Evolutionary conservation across 2,888 invertebrate genomes (phyloP).

Genomic region (Torymus tubicola): DNA sequence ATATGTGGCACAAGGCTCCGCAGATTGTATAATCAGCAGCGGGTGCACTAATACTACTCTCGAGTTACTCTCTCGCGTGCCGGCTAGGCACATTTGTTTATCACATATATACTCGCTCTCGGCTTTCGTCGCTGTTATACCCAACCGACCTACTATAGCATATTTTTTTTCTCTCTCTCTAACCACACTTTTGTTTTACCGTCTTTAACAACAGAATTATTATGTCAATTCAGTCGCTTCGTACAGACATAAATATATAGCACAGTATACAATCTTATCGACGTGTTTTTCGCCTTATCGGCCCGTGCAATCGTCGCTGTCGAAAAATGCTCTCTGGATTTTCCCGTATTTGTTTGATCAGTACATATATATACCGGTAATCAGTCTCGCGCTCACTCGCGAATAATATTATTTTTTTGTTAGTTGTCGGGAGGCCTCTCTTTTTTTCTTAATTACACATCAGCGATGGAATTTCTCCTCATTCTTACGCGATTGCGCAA

Average conservation of each 20-base stretch:
- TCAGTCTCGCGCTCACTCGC: neutral
- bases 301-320: neutral
- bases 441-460: too few species aligned
- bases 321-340: constrained; percentile 1
- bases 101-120: neutral
- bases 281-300: constrained; percentile 22
- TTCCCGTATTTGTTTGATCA: constrained; percentile 4
- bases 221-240: neutral
- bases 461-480: too few species aligned
- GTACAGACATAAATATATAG: too few species aligned
- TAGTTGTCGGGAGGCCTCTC: too few species aligned
- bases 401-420: too few species aligned
- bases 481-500: too few species aligned
- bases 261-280: constrained; percentile 10
- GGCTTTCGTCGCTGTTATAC: neutral
- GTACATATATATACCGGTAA: neutral
- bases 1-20: constrained; percentile 58
- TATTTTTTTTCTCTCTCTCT: neutral
- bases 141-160: neutral
- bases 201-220: neutral
- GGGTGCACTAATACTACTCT: constrained; percentile 27
- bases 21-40: constrained; percentile 56
- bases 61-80: constrained; percentile 4
- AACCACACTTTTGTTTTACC: neutral
- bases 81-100: constrained; percentile 13